Conservation (phyloP, 1,140 invertebrate genomes). For the Frieseomelitta varia region DNA sequence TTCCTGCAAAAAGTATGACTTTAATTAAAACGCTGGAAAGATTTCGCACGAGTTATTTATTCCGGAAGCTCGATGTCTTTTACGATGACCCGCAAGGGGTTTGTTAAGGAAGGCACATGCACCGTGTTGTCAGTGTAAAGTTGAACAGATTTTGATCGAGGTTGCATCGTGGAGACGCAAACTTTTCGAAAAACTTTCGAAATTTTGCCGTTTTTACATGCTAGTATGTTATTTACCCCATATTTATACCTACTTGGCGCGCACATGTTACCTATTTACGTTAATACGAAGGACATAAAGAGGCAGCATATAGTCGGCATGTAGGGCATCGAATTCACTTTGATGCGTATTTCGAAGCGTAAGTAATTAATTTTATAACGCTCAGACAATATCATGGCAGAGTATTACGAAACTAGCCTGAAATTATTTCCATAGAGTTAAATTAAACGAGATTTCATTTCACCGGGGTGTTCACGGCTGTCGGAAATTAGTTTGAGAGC, state of each 20-base stretch:
- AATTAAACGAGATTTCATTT: conserved; percentile 44
- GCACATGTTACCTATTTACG: neutral
- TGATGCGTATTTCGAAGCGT: neutral
- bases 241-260: no score
- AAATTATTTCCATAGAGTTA: conserved; percentile 48
- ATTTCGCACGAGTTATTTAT: conserved; percentile 16
- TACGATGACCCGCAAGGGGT: neutral
- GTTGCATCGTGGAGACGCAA: neutral
- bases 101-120: neutral
- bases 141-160: neutral
- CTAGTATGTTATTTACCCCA: no score
- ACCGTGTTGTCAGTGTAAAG: neutral
- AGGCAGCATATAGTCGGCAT: no score
- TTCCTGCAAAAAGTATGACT: conserved; percentile 7
- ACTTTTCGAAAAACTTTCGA: no score
- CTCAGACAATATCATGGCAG: neutral
- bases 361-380: conserved; percentile 12
- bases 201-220: no score
- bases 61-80: neutral
- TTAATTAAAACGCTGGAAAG: conserved; percentile 35
- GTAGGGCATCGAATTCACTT: neutral
- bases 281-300: neutral
- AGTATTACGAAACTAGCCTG: conserved; percentile 18
- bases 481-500: conserved; percentile 36
- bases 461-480: conserved; percentile 10